Conservation (phyloP, 1,140 invertebrate species). For the Cotesia typhae region DNA sequence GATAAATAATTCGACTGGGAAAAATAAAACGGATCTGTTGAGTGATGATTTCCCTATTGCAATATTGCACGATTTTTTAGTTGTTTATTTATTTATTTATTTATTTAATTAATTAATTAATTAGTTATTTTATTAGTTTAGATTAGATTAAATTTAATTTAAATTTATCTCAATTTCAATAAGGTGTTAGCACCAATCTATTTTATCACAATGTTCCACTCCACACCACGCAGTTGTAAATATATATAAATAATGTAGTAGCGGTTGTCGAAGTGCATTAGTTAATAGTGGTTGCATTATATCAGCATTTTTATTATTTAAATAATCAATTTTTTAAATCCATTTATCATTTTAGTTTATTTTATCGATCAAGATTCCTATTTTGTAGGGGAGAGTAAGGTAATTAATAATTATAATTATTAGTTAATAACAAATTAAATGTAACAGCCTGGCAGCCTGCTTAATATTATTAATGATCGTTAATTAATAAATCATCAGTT, state of each 20-base stretch:
- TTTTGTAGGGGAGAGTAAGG: slow-evolving; percentile 30
- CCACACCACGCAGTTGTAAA: slow-evolving; percentile 66
- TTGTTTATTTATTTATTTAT: slow-evolving; percentile 15
- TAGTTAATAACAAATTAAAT: slow-evolving; percentile 51
- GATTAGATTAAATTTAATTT: slow-evolving; percentile 46
- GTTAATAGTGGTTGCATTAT: slow-evolving; percentile 38
- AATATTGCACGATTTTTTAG: slow-evolving; percentile 61
- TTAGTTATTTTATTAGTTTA: slow-evolving; percentile 34
- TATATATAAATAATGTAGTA: slow-evolving; percentile 65
- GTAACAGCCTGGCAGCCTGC: slow-evolving; percentile 59
- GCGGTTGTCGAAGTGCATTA: slow-evolving; percentile 40
- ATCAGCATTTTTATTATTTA: slow-evolving; percentile 37
- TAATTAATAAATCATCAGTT: too few species aligned
- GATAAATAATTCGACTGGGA: too few species aligned
- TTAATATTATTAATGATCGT: slow-evolving; percentile 15
- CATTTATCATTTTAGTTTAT: too few species aligned
- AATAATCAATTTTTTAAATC: too few species aligned
- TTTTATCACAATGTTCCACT: slow-evolving; percentile 68
- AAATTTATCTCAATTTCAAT: slow-evolving; percentile 66
- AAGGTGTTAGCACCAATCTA: slow-evolving; percentile 68
- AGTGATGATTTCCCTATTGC: slow-evolving; percentile 57
- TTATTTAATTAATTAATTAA: slow-evolving; percentile 34
- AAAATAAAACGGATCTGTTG: slow-evolving; percentile 53
- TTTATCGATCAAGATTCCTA: too few species aligned
- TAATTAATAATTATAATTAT: slow-evolving; percentile 43